Percentiles rank a stretch among this genome's conserved stretches.
These are phyloP conservation scores for Horisme vitalbata DNA, from an alignment of 2,888 invertebrate species.

Conservation along the genomic window DNA sequence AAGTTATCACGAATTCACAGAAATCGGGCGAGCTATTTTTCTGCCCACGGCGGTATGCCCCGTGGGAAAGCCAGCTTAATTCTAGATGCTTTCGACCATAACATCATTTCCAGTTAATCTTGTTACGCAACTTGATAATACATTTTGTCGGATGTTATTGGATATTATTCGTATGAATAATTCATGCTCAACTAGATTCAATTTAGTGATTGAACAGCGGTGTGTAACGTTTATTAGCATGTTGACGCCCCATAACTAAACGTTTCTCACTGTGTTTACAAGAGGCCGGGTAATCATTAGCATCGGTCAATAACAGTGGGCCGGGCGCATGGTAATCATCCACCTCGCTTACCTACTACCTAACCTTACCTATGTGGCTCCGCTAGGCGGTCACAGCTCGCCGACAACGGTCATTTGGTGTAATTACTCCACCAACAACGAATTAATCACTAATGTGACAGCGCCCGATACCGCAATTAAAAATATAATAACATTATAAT, in stretches of 20 bases:
- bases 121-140: slow-evolving; percentile 20
- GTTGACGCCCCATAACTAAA: slow-evolving; percentile 44
- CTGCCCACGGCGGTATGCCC: slow-evolving; percentile 60
- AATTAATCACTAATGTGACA: slow-evolving; percentile 76
- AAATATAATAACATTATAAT: slow-evolving; percentile 59
- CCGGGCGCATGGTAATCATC: slow-evolving; percentile 52
- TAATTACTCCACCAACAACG: slow-evolving; percentile 69
- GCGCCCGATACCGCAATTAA: slow-evolving; percentile 52
- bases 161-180: slow-evolving; percentile 25
- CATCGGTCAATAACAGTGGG: slow-evolving; percentile 64
- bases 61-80: slow-evolving; percentile 66
- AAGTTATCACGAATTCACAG: slow-evolving; percentile 77
- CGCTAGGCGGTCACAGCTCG: slow-evolving; percentile 55
- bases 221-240: slow-evolving; percentile 42
- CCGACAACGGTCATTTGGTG: slow-evolving; percentile 59
- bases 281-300: slow-evolving; percentile 67
- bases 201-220: slow-evolving; percentile 34
- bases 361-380: slow-evolving; percentile 20
- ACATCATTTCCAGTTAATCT: slow-evolving; percentile 44
- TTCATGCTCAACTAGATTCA: slow-evolving; percentile 30
- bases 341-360: slow-evolving; percentile 39
- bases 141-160: slow-evolving; percentile 20
- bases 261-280: slow-evolving; percentile 54
- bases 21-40: slow-evolving; percentile 72
- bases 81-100: slow-evolving; percentile 47